Conservation (phyloP, 1,140 invertebrate genomes). For the Neocloeon triangulifer region DNA sequence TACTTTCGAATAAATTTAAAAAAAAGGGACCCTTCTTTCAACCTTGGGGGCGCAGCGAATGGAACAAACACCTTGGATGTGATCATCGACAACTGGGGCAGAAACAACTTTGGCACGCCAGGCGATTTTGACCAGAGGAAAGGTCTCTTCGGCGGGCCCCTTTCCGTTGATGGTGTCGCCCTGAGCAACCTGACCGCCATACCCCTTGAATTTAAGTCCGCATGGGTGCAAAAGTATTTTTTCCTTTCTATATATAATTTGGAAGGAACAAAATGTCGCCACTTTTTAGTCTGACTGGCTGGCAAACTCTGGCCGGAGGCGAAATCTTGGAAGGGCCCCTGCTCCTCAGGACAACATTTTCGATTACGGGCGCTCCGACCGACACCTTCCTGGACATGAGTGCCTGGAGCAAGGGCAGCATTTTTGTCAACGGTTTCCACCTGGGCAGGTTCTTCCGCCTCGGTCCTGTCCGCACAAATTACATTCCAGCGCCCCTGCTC, state of each 20-base stretch:
- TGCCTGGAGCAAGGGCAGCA: slow-evolving; percentile 27
- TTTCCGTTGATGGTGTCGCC: slow-evolving; percentile 15
- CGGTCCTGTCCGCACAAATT: slow-evolving; percentile 31
- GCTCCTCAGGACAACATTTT: slow-evolving; percentile 14
- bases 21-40: slow-evolving; percentile 11
- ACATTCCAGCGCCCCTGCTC: slow-evolving; percentile 29
- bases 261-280: no score
- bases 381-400: slow-evolving; percentile 21
- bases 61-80: slow-evolving; percentile 15
- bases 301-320: slow-evolving; percentile 3
- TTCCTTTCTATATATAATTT: no score
- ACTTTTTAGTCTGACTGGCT: slow-evolving; percentile 9
- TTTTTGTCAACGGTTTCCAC: slow-evolving; percentile 40
- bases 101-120: slow-evolving; percentile 22
- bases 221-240: slow-evolving; percentile 16
- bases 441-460: slow-evolving; percentile 28
- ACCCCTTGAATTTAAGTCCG: slow-evolving; percentile 20
- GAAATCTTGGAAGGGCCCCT: slow-evolving; percentile 10
- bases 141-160: slow-evolving; percentile 17
- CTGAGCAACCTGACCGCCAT: slow-evolving; percentile 17
- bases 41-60: slow-evolving; percentile 5
- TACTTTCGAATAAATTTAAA: no score
- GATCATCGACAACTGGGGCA: slow-evolving; percentile 24
- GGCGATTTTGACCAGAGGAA: slow-evolving; percentile 18
- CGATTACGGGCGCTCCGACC: slow-evolving; percentile 10